Evolutionary conservation across 2,888 invertebrate species (phyloP).

Genomic region (Volucella inanis): DNA sequence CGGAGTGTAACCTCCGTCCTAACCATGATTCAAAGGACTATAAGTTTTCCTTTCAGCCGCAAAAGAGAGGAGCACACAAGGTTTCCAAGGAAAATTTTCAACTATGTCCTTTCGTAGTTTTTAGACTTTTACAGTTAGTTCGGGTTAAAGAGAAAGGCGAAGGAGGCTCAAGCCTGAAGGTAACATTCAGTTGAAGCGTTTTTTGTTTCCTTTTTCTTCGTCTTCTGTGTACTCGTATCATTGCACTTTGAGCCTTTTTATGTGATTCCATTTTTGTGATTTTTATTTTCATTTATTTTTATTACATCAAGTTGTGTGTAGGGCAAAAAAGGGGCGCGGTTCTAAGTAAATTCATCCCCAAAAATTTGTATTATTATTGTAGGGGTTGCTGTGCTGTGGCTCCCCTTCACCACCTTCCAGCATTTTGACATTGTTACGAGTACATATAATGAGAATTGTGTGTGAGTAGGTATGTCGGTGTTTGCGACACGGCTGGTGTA

Average conservation of each 20-base stretch:
- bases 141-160: background rate
- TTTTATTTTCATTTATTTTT: background rate
- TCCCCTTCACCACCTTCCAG: background rate
- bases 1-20: slow-evolving; percentile 16
- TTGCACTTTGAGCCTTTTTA: slow-evolving; percentile 36
- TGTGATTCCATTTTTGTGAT: no score
- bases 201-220: background rate
- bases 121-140: no score
- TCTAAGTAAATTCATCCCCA: slow-evolving; percentile 71
- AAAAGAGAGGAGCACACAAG: background rate
- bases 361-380: slow-evolving; percentile 62
- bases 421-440: slow-evolving; percentile 4
- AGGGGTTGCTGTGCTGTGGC: slow-evolving; percentile 43
- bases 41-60: background rate
- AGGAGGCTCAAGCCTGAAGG: background rate
- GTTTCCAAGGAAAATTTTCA: background rate
- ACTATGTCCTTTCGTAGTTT: no score
- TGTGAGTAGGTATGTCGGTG: background rate
- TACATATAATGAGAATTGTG: slow-evolving; percentile 21
- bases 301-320: slow-evolving; percentile 9
- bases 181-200: slow-evolving; percentile 30
- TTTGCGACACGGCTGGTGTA: background rate
- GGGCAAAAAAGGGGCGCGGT: slow-evolving; percentile 66
- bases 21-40: slow-evolving; percentile 29
- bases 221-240: slow-evolving; percentile 3